phyloP scores from a whole-genome alignment of 1,140 invertebrate species.

The Pseudobourletiella spinata region DNA sequence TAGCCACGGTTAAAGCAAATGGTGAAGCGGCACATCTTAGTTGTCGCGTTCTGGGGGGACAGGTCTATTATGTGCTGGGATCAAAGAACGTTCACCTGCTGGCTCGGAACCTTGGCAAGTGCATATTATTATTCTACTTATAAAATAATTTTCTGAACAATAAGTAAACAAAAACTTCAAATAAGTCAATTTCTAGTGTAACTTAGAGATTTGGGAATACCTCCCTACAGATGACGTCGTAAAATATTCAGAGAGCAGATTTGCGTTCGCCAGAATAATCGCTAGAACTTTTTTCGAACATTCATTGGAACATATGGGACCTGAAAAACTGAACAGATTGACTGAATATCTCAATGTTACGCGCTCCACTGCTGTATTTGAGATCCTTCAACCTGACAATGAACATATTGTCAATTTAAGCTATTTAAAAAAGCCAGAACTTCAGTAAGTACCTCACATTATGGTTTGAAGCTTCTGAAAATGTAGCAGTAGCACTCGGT shows the following conservation, averaged over 20 bases:
- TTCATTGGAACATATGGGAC: constrained; percentile 34
- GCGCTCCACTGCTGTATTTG: constrained; percentile 43
- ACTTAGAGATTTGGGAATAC: no score
- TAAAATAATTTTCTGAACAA: no score
- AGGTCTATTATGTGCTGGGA: constrained; percentile 42
- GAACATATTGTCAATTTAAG: constrained; percentile 46
- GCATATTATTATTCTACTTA: no score
- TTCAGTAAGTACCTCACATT: constrained; percentile 33
- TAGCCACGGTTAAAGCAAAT: constrained; percentile 45
- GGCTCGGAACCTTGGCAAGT: no score
- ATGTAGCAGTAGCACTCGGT: no score
- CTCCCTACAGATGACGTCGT: constrained; percentile 44
- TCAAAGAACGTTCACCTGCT: constrained; percentile 48
- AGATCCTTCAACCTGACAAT: constrained; percentile 44
- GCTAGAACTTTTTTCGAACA: constrained; percentile 40
- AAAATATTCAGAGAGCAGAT: constrained; percentile 42
- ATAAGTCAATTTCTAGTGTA: no score
- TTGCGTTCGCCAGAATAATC: constrained; percentile 41
- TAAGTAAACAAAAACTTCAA: no score
- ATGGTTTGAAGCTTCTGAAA: no score
- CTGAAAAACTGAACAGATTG: constrained; percentile 25
- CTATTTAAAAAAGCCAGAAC: constrained; percentile 38
- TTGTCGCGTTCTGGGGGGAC: constrained; percentile 40
- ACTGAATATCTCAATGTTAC: constrained; percentile 35
- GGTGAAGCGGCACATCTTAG: constrained; percentile 47